A percentile compares a stretch with the other conserved stretches of the same genome.
Evolutionary conservation across 2,888 invertebrate genomes (phyloP).

Genomic region (Cheilosia soror): DNA sequence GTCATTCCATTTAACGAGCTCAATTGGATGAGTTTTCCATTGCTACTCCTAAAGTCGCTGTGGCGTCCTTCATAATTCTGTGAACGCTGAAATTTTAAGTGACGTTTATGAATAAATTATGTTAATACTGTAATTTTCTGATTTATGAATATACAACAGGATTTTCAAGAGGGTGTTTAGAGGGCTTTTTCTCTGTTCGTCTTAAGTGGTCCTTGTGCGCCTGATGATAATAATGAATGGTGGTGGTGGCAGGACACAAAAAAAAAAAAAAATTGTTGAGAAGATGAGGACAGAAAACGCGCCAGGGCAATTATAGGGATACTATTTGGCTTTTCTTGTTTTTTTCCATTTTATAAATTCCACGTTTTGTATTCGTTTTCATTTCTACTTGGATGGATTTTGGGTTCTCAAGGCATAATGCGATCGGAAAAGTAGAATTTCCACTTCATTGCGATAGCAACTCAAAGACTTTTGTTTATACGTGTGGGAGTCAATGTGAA

Average conservation of each 20-base stretch:
- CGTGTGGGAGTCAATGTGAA: constrained; percentile 15
- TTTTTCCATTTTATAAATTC: constrained; percentile 39
- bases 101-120: constrained; percentile 83
- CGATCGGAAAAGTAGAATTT: constrained; percentile 71
- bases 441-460: constrained; percentile 64
- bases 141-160: constrained; percentile 72
- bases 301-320: constrained; percentile 65
- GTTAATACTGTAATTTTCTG: constrained; percentile 82
- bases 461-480: constrained; percentile 42
- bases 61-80: constrained; percentile 38
- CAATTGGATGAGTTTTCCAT: constrained; percentile 6
- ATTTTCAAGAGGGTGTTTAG: constrained; percentile 65
- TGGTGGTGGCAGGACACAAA: constrained; percentile 17
- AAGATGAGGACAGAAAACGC: constrained; percentile 4
- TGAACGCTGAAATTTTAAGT: constrained; percentile 78
- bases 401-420: constrained; percentile 57
- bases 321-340: constrained; percentile 56
- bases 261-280: not conserved
- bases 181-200: constrained; percentile 30
- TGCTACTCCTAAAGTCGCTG: constrained; percentile 21
- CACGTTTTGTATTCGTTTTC: constrained; percentile 47
- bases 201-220: constrained; percentile 62
- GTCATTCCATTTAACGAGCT: constrained; percentile 24
- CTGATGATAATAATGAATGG: constrained; percentile 33
- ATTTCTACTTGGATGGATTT: constrained; percentile 56